These are phyloP conservation scores for Leptopilina clavipes DNA, from an alignment of 1,140 invertebrate species.

Conservation along the genomic window DNA sequence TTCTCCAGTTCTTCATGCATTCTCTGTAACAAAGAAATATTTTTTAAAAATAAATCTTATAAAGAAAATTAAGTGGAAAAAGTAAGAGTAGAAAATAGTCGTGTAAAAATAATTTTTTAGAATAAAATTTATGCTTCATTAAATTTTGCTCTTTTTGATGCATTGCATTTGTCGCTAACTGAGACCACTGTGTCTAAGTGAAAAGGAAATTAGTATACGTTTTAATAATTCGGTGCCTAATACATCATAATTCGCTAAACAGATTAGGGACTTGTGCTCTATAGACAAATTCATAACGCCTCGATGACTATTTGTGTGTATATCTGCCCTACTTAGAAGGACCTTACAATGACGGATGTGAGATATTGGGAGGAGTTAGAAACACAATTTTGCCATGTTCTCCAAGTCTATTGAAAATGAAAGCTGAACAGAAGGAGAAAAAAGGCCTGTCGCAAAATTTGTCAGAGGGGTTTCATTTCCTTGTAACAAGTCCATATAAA, in stretches of 20 bases:
- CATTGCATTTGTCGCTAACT: neutral
- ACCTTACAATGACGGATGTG: constrained; percentile 54
- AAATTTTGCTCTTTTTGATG: neutral
- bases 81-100: neutral
- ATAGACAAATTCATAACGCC: constrained; percentile 61
- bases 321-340: constrained; percentile 61
- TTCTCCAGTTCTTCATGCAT: neutral
- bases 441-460: constrained; percentile 3
- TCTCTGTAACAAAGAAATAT: neutral
- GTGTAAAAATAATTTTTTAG: neutral
- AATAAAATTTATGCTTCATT: neutral
- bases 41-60: neutral
- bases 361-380: constrained; percentile 61
- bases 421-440: constrained; percentile 44
- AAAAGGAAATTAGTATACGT: neutral
- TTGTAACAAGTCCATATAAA: neutral
- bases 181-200: constrained; percentile 14
- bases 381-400: constrained; percentile 32
- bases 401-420: constrained; percentile 59
- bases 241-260: constrained; percentile 67
- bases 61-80: neutral
- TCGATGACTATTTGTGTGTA: constrained; percentile 62
- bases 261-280: constrained; percentile 38
- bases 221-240: constrained; percentile 36
- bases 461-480: neutral